These are phyloP conservation scores for Chloromyia formosa DNA, from an alignment of 2,888 invertebrate species.

Conservation along the genomic window DNA sequence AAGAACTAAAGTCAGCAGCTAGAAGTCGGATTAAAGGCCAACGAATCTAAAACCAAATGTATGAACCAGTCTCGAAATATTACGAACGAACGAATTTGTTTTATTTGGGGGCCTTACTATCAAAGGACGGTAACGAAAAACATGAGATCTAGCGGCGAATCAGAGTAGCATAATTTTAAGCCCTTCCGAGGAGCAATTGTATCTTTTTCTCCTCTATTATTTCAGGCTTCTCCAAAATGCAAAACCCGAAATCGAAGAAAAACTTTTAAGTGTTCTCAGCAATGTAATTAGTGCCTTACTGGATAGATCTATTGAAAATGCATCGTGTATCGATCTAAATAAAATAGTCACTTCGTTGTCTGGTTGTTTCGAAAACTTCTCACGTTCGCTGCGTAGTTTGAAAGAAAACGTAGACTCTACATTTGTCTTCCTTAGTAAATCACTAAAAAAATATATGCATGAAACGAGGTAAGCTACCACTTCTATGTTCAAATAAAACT, in stretches of 20 bases:
- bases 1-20: too few relatives aligned
- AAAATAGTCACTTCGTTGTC: slow-evolving; percentile 55
- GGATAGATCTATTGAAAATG: neutral
- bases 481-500: neutral
- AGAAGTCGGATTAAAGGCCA: too few relatives aligned
- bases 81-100: too few relatives aligned
- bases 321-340: slow-evolving; percentile 6
- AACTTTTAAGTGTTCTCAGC: neutral
- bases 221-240: slow-evolving; percentile 34
- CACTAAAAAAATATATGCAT: slow-evolving; percentile 56
- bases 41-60: too few relatives aligned
- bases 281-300: neutral
- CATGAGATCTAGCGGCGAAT: too few relatives aligned
- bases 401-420: slow-evolving; percentile 53
- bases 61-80: too few relatives aligned
- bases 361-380: slow-evolving; percentile 61
- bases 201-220: too few relatives aligned
- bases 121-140: too few relatives aligned
- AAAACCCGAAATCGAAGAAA: too few relatives aligned
- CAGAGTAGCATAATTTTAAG: too few relatives aligned
- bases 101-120: too few relatives aligned
- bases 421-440: slow-evolving; percentile 55
- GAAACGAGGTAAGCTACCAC: slow-evolving; percentile 54
- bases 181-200: too few relatives aligned
- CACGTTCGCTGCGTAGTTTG: slow-evolving; percentile 57